A percentile compares a stretch with the other conserved stretches of the same genome.
Evolutionary conservation across 1,140 invertebrate species (phyloP).

Genomic region (Ceratina japonica): DNA sequence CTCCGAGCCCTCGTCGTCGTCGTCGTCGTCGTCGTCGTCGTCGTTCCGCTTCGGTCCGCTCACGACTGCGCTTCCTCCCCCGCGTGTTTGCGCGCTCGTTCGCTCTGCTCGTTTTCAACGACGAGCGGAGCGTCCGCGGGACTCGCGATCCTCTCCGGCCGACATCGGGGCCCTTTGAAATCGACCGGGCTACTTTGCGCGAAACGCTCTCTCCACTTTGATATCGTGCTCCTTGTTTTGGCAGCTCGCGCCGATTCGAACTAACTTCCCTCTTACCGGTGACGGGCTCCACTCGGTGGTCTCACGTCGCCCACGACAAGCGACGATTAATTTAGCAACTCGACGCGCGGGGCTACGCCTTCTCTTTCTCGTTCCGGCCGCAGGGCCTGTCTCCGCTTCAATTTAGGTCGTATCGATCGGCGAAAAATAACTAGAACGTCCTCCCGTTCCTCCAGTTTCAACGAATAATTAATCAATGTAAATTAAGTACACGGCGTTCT

Average conservation of each 20-base stretch:
- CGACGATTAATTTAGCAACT: constrained; percentile 36
- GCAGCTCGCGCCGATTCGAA: background rate
- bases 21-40: constrained; percentile 20
- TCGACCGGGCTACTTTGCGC: constrained; percentile 15
- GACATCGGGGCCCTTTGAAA: constrained; percentile 53
- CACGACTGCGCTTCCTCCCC: constrained; percentile 10
- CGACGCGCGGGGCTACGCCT: constrained; percentile 29
- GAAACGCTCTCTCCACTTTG: constrained; percentile 51
- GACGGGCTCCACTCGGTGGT: background rate
- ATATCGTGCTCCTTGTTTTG: constrained; percentile 45
- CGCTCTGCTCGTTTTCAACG: constrained; percentile 53
- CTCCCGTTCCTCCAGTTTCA: background rate
- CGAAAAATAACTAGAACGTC: too few species aligned
- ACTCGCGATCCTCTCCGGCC: background rate
- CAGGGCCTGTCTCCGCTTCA: background rate
- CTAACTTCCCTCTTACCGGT: background rate
- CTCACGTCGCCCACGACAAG: constrained; percentile 2
- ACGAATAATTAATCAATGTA: too few species aligned
- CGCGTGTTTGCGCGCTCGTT: constrained; percentile 28
- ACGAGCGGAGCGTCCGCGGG: constrained; percentile 30
- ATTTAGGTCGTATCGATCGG: background rate
- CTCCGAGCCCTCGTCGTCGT: background rate
- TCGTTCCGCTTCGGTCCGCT: constrained; percentile 15
- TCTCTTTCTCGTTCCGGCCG: constrained; percentile 46
- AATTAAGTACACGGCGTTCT: too few species aligned